Conservation (phyloP, 2,888 invertebrate genomes). For the Phengaris arion region DNA sequence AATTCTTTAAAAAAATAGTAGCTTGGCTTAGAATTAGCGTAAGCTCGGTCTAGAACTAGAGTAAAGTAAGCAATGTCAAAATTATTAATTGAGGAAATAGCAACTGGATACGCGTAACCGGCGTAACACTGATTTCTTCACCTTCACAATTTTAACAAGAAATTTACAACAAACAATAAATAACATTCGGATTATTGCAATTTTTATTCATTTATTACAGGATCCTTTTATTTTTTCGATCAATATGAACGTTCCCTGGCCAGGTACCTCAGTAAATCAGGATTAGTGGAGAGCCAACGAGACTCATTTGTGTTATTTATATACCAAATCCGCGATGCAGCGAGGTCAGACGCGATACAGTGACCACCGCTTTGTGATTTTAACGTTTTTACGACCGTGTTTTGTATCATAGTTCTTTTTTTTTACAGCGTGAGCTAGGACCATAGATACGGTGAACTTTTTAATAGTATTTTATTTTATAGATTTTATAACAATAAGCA, state of each 20-base stretch:
- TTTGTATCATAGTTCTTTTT: conserved; percentile 31
- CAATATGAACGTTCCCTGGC: conserved; percentile 47
- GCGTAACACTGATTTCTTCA: not conserved
- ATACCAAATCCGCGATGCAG: conserved; percentile 43
- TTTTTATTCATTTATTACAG: conserved; percentile 28
- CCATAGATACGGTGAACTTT: not conserved
- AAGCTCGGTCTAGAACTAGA: too few species aligned
- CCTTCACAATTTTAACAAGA: conserved; percentile 3
- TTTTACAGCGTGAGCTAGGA: not conserved
- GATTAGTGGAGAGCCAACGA: conserved; percentile 63
- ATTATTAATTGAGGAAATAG: too few species aligned
- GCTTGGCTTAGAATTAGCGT: too few species aligned
- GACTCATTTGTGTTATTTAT: conserved; percentile 75
- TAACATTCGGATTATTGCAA: conserved; percentile 28
- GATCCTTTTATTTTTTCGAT: conserved; percentile 34
- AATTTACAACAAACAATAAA: conserved; percentile 1
- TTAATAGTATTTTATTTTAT: not conserved
- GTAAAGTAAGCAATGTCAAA: too few species aligned
- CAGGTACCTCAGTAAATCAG: conserved; percentile 70
- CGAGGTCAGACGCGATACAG: conserved; percentile 53
- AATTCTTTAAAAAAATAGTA: too few species aligned
- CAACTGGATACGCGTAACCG: too few species aligned
- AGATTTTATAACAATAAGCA: not conserved
- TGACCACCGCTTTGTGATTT: conserved; percentile 45
- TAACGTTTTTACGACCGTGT: conserved; percentile 49